Evolutionary conservation across 2,113 vertebrate genomes (phyloP), one percentile per base, ranked within the genome.

Genomic region (Hippotragus niger): DNA sequence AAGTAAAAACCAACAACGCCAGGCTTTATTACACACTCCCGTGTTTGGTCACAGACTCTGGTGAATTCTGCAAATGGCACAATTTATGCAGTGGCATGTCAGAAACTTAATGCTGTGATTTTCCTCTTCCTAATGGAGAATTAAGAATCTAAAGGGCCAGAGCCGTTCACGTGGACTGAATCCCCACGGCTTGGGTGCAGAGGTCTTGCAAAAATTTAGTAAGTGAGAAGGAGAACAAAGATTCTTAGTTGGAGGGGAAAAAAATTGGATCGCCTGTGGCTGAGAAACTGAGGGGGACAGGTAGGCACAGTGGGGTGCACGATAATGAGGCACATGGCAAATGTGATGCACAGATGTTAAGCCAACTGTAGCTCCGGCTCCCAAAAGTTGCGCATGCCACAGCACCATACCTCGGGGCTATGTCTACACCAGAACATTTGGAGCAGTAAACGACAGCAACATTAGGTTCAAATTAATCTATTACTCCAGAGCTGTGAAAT

Each of bases 311-410:
- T 99, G 98, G 99, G 99, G 98, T 94, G 99, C 98, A 96, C 99
- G 98, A 98, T 99, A 99, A 99, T 99, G 99, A 99, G 99, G 99
- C 98, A 98, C 98, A 99, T 99, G 98, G 99, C 99, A 99, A 99
- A 99, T 99, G 99, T 99, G 99, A 99, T 99, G 99, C 99, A 99
- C 99, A 99, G 99, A 99, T 99, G 99, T 99, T 98, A 99, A 99
- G 98, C 99, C 99, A 99, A 99, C 99, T 99, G 99, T 99, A 98
- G 99, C 99, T 98, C 98, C 96, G 95, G 99, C 99, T 99, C 98
- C 99, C 99, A 98, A 98, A 99, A 99, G 98, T 98, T 95, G 98
- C 92, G 98, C 99, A 98, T 99, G 99, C 99, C 99, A 99, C 99
- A 98, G 98, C 98, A 94, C 98, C 97, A 87, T 96, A 99, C 99